Base-by-base conservation (phyloP, 2,888 invertebrate species). In the Ectemnius continuus region DNA sequence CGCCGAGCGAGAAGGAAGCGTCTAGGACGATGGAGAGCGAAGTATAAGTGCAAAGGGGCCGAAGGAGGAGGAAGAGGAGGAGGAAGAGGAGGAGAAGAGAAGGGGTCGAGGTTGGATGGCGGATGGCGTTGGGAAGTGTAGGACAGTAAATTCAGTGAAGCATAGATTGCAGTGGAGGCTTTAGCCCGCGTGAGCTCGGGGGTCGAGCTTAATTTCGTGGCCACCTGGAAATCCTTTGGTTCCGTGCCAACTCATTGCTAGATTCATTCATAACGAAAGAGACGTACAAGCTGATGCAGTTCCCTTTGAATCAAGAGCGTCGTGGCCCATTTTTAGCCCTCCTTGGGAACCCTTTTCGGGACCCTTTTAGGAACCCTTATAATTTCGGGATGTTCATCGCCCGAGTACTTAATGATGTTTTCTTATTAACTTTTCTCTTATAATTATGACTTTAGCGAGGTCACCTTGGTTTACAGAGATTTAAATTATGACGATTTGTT, bases 201-300 rank as follows among this genome's bases (percentile, higher is more conserved):
- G 82, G 77, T 82, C 79, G 79, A 84, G 84, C 82, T 85, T 85
- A 86, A 86, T 86, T 85, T 85, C 79, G 76, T 78, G 80, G 73
- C 85, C 85, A 83, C 79, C 85, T 84, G 84, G 79, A 84, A 85
- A 81, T 78, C 74, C 83, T 81, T 83, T 86, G 86, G 86, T 82
- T 72, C 72, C 70, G 71, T 83, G 86, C 86, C 85, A 86, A 82
- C 84, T 84, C 79, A 80, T 82, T 83, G 78, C 76, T 73, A 78
- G 80, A 79, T 83, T 84, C 85, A 82, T 84, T 85, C 84, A 81
- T 83, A 82, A 82, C 81, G 79, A 80, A 78, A 77, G 77, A 73
- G 79, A 80, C 70, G 36, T 36, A 36, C 36, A 36, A 36, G 67
- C 73, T 71, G 73, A 73, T 67, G 70, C 65, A 79, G 60, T 67